A percentile compares a stretch with the other conserved stretches of the same genome.
Evolutionary conservation across 2,113 vertebrate species (phyloP).

Genomic region (Odocoileus virginianus): DNA sequence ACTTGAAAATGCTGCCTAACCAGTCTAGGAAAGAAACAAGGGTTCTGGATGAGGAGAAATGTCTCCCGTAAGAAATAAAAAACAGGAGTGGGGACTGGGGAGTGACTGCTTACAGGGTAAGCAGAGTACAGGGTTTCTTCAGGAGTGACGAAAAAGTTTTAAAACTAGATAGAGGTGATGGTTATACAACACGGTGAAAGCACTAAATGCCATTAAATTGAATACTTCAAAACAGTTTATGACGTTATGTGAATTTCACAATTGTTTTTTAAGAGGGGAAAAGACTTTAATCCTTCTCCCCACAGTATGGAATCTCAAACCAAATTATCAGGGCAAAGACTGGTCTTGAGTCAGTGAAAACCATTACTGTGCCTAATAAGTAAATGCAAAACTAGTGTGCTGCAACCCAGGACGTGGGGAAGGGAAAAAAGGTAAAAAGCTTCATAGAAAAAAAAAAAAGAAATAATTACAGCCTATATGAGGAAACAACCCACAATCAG

Average conservation of each 20-base stretch:
- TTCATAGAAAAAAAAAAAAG: background rate
- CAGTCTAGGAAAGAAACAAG: background rate
- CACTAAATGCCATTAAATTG: background rate
- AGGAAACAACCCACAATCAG: background rate
- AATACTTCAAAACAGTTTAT: background rate
- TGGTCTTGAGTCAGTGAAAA: background rate
- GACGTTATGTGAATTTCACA: background rate
- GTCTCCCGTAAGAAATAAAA: background rate
- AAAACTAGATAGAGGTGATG: background rate
- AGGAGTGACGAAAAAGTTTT: background rate
- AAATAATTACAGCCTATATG: background rate
- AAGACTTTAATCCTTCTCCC: background rate
- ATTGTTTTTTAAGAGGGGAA: background rate
- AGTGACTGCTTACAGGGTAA: too few species aligned
- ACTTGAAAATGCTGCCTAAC: background rate
- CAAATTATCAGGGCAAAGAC: background rate
- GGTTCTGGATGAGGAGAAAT: background rate
- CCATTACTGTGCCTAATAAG: background rate
- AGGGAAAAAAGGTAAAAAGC: too few species aligned
- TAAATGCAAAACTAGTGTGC: background rate
- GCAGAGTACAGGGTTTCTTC: background rate
- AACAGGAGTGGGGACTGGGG: background rate
- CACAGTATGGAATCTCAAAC: background rate
- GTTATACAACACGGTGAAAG: background rate
- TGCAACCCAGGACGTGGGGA: accelerated